Conservation (phyloP, 2,113 vertebrate species). For the Rallus limicola region DNA sequence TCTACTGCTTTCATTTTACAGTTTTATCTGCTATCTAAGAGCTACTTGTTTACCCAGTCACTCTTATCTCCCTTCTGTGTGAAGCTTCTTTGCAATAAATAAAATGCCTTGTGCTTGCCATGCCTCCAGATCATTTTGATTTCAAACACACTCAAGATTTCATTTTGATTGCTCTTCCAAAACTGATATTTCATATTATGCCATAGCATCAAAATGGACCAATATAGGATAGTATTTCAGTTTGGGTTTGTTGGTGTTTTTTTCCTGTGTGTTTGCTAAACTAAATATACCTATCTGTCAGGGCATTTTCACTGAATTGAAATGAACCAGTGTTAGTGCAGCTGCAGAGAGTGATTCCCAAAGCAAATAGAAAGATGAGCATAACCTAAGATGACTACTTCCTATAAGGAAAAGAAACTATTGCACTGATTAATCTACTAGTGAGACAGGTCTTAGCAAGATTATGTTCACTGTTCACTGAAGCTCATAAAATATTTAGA, state of each 20-base stretch:
- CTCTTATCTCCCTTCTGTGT: slow-evolving; percentile 64
- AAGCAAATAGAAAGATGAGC: background rate
- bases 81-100: slow-evolving; percentile 58
- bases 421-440: background rate
- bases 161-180: slow-evolving; percentile 64
- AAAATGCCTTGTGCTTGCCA: slow-evolving; percentile 18
- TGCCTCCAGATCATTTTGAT: slow-evolving; percentile 61
- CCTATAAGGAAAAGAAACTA: background rate
- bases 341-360: background rate
- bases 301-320: slow-evolving; percentile 35
- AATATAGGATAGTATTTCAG: background rate
- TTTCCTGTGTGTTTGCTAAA: background rate
- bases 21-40: slow-evolving; percentile 67
- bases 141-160: slow-evolving; percentile 67
- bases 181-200: slow-evolving; percentile 53
- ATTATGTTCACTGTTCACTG: slow-evolving; percentile 34
- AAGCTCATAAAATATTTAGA: slow-evolving; percentile 69
- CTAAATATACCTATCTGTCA: background rate
- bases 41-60: slow-evolving; percentile 62
- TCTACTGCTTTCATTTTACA: slow-evolving; percentile 49
- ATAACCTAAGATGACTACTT: background rate
- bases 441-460: background rate
- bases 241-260: background rate
- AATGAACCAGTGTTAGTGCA: background rate
- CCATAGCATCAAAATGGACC: background rate